These are phyloP conservation scores for Rhynchonycteris naso DNA, from an alignment of 2,797 vertebrate species.

Conservation along the genomic window DNA sequence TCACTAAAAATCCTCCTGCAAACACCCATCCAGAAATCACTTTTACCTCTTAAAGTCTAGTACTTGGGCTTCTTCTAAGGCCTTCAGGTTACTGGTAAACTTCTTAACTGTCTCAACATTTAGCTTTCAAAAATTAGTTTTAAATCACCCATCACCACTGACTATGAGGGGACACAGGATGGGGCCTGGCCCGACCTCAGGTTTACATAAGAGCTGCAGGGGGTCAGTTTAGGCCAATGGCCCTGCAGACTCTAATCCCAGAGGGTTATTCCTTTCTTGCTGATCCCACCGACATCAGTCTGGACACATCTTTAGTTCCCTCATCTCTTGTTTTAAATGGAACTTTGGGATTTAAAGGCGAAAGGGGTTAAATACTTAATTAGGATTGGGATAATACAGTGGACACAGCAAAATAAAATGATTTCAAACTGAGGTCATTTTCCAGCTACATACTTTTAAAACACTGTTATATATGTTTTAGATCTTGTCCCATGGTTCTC, in stretches of 20 bases:
- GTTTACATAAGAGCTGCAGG: neutral
- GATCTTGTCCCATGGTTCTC: neutral
- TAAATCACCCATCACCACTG: neutral
- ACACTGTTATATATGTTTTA: neutral
- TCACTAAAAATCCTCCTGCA: neutral
- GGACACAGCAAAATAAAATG: neutral
- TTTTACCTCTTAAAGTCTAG: neutral
- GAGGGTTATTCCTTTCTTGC: neutral
- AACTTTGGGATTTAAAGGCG: neutral
- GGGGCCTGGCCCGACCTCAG: neutral
- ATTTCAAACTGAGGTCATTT: neutral
- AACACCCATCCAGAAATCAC: conserved; percentile 4
- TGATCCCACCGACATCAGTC: neutral
- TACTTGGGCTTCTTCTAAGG: neutral
- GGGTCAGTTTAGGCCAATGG: neutral
- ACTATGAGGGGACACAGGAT: neutral
- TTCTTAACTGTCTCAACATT: conserved; percentile 8
- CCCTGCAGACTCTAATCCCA: neutral
- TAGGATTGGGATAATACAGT: neutral
- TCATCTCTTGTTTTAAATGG: neutral
- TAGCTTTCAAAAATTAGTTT: conserved; percentile 4
- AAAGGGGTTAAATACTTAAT: conserved; percentile 25
- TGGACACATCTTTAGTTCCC: neutral
- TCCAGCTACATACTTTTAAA: neutral
- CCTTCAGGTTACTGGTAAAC: conserved; percentile 31